Conservation (phyloP, 2,888 invertebrate species). For the Drosophila barbarae region DNA sequence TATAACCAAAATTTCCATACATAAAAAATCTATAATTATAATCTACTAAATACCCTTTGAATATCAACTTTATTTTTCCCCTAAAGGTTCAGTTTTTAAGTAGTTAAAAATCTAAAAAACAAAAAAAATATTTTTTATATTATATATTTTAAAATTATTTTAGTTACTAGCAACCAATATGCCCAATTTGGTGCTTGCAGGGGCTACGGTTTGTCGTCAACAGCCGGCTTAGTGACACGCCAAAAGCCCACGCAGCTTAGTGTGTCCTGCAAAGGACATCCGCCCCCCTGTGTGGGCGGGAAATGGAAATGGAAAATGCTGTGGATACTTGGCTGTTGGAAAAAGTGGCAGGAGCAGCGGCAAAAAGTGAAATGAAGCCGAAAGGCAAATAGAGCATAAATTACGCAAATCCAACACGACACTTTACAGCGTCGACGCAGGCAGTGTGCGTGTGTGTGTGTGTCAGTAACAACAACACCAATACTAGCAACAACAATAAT, state of each 20-base stretch:
- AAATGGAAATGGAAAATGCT: conserved; percentile 4
- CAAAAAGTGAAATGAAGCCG: conserved; percentile 73
- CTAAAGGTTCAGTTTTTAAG: not conserved
- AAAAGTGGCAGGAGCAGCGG: conserved; percentile 45
- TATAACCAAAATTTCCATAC: too few relatives aligned
- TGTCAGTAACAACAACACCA: conserved; percentile 20
- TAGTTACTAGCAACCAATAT: not conserved
- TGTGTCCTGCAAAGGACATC: conserved; percentile 40
- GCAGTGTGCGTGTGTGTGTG: conserved; percentile 22
- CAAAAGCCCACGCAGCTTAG: conserved; percentile 37
- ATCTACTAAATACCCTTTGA: not conserved
- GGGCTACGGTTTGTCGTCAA: conserved; percentile 27
- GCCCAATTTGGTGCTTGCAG: not conserved
- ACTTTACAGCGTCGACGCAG: conserved; percentile 53
- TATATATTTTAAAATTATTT: not conserved
- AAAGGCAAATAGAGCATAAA: conserved; percentile 75
- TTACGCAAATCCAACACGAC: conserved; percentile 74
- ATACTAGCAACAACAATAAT: conserved; percentile 6
- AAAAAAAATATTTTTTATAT: too few relatives aligned
- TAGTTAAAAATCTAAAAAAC: not conserved
- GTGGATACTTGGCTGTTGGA: conserved; percentile 14
- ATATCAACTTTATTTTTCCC: not conserved
- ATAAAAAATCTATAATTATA: not conserved
- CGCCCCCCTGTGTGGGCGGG: not conserved
- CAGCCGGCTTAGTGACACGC: conserved; percentile 34